phyloP scores from a whole-genome alignment of 2,113 vertebrate species.

The Anguilla rostrata region DNA sequence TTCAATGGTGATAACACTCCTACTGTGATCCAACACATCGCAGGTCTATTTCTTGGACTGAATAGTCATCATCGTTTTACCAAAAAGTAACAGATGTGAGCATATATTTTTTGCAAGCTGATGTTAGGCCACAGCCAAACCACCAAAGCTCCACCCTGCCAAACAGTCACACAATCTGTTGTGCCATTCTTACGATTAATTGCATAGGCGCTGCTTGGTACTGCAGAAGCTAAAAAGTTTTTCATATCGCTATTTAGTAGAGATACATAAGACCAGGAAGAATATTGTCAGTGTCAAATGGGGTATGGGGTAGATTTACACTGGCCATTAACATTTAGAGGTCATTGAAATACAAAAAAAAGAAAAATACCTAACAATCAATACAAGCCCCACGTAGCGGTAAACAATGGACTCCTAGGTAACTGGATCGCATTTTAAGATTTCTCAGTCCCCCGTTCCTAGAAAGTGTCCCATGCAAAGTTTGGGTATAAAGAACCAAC shows the following conservation, averaged over 20 bases:
- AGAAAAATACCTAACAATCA: slow-evolving; percentile 38
- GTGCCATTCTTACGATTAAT: slow-evolving; percentile 49
- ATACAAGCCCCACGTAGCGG: slow-evolving; percentile 30
- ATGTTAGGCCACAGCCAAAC: not conserved
- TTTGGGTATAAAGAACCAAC: slow-evolving; percentile 32
- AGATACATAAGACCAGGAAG: slow-evolving; percentile 52
- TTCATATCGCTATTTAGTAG: slow-evolving; percentile 35
- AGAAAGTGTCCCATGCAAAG: slow-evolving; percentile 61
- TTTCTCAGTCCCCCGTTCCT: not conserved
- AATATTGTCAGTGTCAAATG: slow-evolving; percentile 44
- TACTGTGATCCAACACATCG: not conserved
- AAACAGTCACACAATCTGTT: slow-evolving; percentile 29
- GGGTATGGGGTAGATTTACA: slow-evolving; percentile 51
- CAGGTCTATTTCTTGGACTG: not conserved
- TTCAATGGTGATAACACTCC: not conserved
- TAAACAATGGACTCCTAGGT: not conserved
- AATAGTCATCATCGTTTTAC: not conserved
- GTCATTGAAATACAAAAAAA: slow-evolving; percentile 52
- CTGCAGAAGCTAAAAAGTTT: slow-evolving; percentile 37
- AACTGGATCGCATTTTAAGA: slow-evolving; percentile 13
- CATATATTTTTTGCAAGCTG: not conserved
- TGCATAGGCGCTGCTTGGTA: slow-evolving; percentile 68
- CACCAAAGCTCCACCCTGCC: not conserved
- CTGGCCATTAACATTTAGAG: slow-evolving; percentile 50
- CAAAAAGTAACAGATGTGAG: not conserved